Base-by-base conservation (phyloP, 2,888 invertebrate genomes). In the Ceraclea dissimilis region DNA sequence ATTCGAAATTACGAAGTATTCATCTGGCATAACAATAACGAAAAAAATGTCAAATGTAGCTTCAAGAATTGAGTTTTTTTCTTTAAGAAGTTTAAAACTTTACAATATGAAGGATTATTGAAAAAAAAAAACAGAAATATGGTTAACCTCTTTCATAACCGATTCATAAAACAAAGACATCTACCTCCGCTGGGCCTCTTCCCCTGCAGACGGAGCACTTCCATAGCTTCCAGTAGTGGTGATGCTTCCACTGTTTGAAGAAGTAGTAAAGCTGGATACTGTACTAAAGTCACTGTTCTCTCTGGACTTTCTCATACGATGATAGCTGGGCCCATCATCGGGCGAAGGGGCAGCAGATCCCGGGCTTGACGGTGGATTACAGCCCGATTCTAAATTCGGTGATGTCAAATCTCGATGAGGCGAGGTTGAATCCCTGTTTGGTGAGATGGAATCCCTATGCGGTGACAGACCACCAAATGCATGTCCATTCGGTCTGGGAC, bases 261-360 rank as follows among this genome's bases (percentile, higher is more conserved):
- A 74, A 66, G 75, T 71, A 68, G 76, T 75, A 68, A 74, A 73
- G 63, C 75, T 69, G 70, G 76, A 74, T 66, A 75, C 73, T 20
- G 76, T 75, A 63, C 75, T 76, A 26, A 77, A 72, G 67, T 77
- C 76, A 65, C 76, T 75, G 65, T 75, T 75, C 65, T 76, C 76
- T 60, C 78, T 72, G 56, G 76, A 73, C 39, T 77, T 76, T 62
- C 76, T 73, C 65, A 76, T 69, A 61, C 74, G 72, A 61, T 74
- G 77, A 65, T 75, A 69, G 66, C 71, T 67, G 50, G 76, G 75
- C 63, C 75, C 76, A 59, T 76, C 76, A 58, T 68, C 67, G 57
- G 75, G 74, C 54, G 60, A 58, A 1, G 57, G 52, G 5, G 49
- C 50, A 6, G 59, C 49, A 10, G 60, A 59, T 13, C 60, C 58